These are phyloP conservation scores for Laspeyria flexula DNA, from an alignment of 2,888 invertebrate species.

Conservation along the genomic window DNA sequence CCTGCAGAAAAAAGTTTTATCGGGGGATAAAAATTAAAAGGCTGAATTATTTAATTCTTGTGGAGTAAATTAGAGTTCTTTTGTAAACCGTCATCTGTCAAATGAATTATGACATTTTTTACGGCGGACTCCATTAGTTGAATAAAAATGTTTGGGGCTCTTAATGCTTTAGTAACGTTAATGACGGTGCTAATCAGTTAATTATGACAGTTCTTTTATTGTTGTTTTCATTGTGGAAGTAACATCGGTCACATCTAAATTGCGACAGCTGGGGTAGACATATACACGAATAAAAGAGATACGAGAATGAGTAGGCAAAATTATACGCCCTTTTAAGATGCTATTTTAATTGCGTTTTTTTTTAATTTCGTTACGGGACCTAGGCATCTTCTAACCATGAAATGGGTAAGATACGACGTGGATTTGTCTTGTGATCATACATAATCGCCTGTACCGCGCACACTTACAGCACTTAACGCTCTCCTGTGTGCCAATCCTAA, in stretches of 20 bases:
- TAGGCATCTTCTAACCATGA: too few species aligned
- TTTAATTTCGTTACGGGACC: too few species aligned
- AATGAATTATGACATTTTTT: constrained; percentile 67
- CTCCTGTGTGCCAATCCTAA: too few species aligned
- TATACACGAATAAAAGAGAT: too few species aligned
- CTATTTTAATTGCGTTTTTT: too few species aligned
- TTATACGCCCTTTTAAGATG: too few species aligned
- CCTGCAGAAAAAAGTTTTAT: constrained; percentile 44
- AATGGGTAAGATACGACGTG: too few species aligned
- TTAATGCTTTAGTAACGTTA: constrained; percentile 45
- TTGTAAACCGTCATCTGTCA: constrained; percentile 66
- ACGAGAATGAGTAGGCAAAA: too few species aligned
- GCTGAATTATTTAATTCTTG: constrained; percentile 59
- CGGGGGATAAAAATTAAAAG: constrained; percentile 57
- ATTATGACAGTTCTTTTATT: constrained; percentile 33
- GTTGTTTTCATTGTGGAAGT: constrained; percentile 16
- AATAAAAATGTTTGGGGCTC: constrained; percentile 58
- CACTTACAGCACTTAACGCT: too few species aligned
- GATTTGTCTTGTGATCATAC: too few species aligned
- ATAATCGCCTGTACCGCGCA: too few species aligned
- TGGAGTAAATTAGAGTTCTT: constrained; percentile 59
- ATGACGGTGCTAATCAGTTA: constrained; percentile 41
- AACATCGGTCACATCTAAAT: not conserved
- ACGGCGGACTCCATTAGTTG: constrained; percentile 63
- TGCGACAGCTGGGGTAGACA: too few species aligned